Conservation (phyloP, 2,797 vertebrate species). For the Gila robusta region DNA sequence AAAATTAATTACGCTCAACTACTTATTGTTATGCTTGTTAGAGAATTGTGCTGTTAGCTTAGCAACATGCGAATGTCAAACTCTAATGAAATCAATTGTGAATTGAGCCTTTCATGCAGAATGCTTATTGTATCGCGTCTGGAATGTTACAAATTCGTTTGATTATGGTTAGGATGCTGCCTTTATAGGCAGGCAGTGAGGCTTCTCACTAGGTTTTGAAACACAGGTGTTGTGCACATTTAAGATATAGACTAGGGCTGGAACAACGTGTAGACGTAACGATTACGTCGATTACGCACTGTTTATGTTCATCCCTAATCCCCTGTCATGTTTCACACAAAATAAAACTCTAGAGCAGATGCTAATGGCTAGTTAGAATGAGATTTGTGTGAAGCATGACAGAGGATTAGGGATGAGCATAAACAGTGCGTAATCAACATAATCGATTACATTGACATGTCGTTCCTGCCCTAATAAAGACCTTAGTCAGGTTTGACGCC, state of each 20-base stretch:
- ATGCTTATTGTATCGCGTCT: neutral
- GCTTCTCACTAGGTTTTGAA: neutral
- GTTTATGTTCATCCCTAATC: neutral
- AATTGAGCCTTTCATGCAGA: neutral
- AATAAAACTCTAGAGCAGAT: neutral
- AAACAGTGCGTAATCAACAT: neutral
- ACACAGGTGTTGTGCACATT: neutral
- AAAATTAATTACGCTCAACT: neutral
- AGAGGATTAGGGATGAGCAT: neutral
- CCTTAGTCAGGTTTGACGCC: neutral
- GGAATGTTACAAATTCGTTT: neutral
- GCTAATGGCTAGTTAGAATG: neutral
- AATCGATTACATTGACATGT: neutral
- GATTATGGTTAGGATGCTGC: neutral
- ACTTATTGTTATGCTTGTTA: neutral
- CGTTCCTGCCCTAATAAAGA: neutral
- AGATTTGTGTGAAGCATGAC: neutral
- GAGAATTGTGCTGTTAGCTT: neutral
- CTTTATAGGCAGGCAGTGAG: neutral
- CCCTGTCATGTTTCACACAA: neutral
- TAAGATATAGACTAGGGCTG: neutral
- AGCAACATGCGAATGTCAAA: neutral
- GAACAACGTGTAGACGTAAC: neutral
- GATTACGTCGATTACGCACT: neutral
- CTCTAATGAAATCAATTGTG: neutral